Conservation (phyloP, 1,140 invertebrate species). For the Bombus waltoni region DNA sequence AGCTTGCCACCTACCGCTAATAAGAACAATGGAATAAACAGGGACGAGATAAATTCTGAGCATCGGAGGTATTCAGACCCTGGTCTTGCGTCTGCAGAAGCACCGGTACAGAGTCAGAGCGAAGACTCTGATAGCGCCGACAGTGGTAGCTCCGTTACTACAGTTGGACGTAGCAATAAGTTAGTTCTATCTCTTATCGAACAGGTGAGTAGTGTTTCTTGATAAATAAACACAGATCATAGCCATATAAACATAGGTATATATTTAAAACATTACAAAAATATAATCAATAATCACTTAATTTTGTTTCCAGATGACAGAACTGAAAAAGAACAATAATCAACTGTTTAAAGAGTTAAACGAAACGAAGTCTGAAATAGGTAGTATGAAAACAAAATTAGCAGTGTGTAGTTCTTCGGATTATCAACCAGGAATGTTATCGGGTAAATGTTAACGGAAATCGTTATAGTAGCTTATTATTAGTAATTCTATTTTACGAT, state of each 20-base stretch:
- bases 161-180: slow-evolving; percentile 81
- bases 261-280: not conserved
- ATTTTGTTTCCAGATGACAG: slow-evolving; percentile 74
- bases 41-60: slow-evolving; percentile 76
- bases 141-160: slow-evolving; percentile 78
- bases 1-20: slow-evolving; percentile 83
- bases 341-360: slow-evolving; percentile 83
- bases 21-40: slow-evolving; percentile 66
- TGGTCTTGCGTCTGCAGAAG: slow-evolving; percentile 82
- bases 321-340: slow-evolving; percentile 82
- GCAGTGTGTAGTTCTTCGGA: slow-evolving; percentile 77
- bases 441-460: slow-evolving; percentile 71
- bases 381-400: slow-evolving; percentile 81
- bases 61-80: slow-evolving; percentile 84
- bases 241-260: not conserved
- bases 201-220: slow-evolving; percentile 75
- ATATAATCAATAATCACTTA: not conserved
- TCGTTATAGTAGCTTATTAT: not conserved
- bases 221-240: too few relatives aligned
- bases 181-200: slow-evolving; percentile 81
- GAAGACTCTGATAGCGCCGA: slow-evolving; percentile 79
- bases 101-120: slow-evolving; percentile 64
- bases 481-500: not conserved
- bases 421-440: slow-evolving; percentile 89
- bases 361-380: slow-evolving; percentile 82